Evolutionary conservation across 2,888 invertebrate genomes (phyloP), one percentile per base, ranked within the genome.

Genomic region (Melolontha melolontha): DNA sequence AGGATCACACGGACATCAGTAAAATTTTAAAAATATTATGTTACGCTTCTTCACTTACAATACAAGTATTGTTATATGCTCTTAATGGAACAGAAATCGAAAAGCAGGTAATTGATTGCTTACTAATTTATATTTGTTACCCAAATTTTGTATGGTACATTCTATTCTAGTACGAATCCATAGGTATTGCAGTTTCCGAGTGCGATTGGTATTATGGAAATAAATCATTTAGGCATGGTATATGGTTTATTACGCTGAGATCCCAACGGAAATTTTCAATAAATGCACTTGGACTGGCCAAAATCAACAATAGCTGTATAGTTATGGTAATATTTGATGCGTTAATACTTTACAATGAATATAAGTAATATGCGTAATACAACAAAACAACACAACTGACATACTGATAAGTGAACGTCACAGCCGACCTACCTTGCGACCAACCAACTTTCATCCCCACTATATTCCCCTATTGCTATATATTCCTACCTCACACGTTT

Each of bases 121-220:
- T 8, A 14, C 6, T 2, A 8, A 44, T 29, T 47, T 29, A n/a
- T 49, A 47, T 41, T 4, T n/a, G 5, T 50, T 17, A 22, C 4
- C 1, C 22, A 34, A 17, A 29, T n/a, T 14, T 12, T 12, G 27
- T 22, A n/a, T 6, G 22, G 1, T 50, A 40, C 34, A 17, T n/a
- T 22, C 34, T 40, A 34, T 70, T 67, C 12, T 27, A 72, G 71
- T 59, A 69, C 54, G 51, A 49, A 54, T 47, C 57, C 10, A 64
- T 72, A 49, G 65, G 70, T 8, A 59, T 41, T 22, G 66, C 70
- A 5, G 66, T 49, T 55, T 68, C 64, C n/a, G 29, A 68, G 11
- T 64, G 55, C 16, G 44, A 68, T 8, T 72, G 71, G 71, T 70
- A 70, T 49, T 68, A 68, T 44, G 67, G 68, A n/a, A 64, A 62